A percentile compares a stretch with the other conserved stretches of the same genome.
Conservation (phyloP, 2,797 vertebrate species). For the Astyanax mexicanus region DNA sequence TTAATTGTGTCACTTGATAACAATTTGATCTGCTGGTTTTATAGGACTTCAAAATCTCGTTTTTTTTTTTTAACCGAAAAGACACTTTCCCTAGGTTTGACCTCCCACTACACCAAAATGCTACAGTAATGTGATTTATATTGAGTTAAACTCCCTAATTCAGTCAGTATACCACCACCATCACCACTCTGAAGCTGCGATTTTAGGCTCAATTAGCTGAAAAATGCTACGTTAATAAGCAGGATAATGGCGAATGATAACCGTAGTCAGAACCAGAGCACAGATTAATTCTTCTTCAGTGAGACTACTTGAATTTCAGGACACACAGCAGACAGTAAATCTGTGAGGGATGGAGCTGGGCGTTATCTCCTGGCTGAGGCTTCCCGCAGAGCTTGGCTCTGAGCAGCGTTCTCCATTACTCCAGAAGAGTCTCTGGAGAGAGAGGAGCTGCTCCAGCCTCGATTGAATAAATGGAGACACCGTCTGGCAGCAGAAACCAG, state of each 20-base stretch:
- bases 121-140: too few species aligned
- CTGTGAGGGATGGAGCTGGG: background rate
- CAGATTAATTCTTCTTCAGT: background rate
- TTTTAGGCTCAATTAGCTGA: too few species aligned
- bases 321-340: background rate
- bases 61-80: too few species aligned
- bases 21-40: too few species aligned
- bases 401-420: slow-evolving; percentile 15
- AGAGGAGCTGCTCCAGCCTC: background rate
- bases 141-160: too few species aligned
- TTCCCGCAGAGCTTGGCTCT: background rate
- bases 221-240: background rate
- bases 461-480: slow-evolving; percentile 14
- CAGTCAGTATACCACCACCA: too few species aligned
- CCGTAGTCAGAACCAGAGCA: too few species aligned
- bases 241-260: background rate
- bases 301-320: background rate
- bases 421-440: slow-evolving; percentile 10
- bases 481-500: background rate
- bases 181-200: too few species aligned
- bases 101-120: too few species aligned
- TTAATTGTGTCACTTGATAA: too few species aligned
- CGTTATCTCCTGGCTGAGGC: background rate
- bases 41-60: too few species aligned
- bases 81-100: too few species aligned